Conservation (phyloP, 1,140 invertebrate species). For the Cataglyphis hispanica region DNA sequence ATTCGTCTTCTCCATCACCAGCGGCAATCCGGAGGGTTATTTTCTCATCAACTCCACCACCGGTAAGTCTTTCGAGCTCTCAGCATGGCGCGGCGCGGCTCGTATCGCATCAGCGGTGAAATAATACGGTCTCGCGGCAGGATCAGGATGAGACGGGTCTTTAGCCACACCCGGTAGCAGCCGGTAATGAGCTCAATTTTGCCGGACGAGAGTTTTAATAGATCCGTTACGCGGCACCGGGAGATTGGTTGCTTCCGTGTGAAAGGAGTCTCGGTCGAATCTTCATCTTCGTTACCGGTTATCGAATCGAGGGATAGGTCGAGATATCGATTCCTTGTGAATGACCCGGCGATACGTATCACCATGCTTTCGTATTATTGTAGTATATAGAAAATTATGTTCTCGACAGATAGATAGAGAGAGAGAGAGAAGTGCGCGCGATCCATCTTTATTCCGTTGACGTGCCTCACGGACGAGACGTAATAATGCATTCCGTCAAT, state of each 20-base stretch:
- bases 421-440: not conserved
- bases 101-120: constrained; percentile 52
- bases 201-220: constrained; percentile 61
- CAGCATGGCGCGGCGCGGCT: not conserved
- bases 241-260: constrained; percentile 39
- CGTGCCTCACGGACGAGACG: not conserved
- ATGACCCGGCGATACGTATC: not conserved
- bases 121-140: constrained; percentile 47
- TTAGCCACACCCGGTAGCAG: constrained; percentile 43
- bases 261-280: constrained; percentile 40
- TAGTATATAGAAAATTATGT: not conserved
- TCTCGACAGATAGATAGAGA: not conserved
- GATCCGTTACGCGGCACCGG: constrained; percentile 44
- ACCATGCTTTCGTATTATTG: not conserved
- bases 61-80: constrained; percentile 88
- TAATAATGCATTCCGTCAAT: constrained; percentile 25
- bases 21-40: constrained; percentile 96
- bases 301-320: not conserved
- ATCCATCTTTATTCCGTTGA: constrained; percentile 27
- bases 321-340: constrained; percentile 17
- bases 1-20: constrained; percentile 93
- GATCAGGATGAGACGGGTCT: constrained; percentile 53
- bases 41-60: constrained; percentile 95
- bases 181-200: constrained; percentile 66
- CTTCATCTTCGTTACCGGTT: not conserved